Conservation (phyloP, 2,888 invertebrate species). For the Agrypnus murinus region DNA sequence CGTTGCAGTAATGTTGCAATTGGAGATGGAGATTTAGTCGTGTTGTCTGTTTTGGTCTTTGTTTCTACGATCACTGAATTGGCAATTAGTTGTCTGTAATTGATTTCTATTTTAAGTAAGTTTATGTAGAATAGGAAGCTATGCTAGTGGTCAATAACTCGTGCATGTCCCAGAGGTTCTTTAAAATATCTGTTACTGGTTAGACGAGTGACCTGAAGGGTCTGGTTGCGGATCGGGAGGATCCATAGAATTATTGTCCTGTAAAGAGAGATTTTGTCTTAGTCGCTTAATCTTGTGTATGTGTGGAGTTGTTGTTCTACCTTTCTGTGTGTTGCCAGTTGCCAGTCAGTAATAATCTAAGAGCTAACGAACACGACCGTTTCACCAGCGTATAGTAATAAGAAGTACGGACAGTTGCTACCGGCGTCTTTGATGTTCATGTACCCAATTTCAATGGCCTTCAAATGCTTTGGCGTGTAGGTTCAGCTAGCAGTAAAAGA, state of each 20-base stretch:
- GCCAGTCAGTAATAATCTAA: too few relatives aligned
- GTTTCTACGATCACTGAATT: too few relatives aligned
- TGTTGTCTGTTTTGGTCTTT: constrained; percentile 31
- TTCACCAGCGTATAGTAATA: too few relatives aligned
- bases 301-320: neutral
- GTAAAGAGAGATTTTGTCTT: constrained; percentile 40
- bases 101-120: too few relatives aligned
- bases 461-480: too few relatives aligned
- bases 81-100: too few relatives aligned
- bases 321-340: constrained; percentile 40
- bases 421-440: too few relatives aligned
- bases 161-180: constrained; percentile 49
- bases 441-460: too few relatives aligned
- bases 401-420: too few relatives aligned
- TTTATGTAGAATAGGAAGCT: constrained; percentile 55
- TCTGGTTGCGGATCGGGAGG: constrained; percentile 34
- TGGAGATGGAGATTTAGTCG: neutral
- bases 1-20: neutral
- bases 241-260: constrained; percentile 40
- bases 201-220: constrained; percentile 47
- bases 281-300: neutral
- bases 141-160: constrained; percentile 53
- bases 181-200: constrained; percentile 46
- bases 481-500: too few relatives aligned
- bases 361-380: too few relatives aligned